Conservation (phyloP, 1,140 invertebrate genomes). For the Pteromalus puparum region DNA sequence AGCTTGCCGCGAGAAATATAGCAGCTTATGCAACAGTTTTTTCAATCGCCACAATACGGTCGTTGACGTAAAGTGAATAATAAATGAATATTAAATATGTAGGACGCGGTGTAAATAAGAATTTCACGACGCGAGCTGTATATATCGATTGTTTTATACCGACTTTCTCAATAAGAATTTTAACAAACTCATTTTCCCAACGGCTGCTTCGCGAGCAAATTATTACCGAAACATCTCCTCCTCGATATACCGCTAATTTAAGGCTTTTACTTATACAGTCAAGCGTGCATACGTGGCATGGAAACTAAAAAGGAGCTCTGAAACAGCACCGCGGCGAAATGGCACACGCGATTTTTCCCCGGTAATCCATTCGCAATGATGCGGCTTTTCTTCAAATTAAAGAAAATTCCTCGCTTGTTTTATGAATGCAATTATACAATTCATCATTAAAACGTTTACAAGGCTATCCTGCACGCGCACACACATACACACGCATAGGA, state of each 20-base stretch:
- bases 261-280: not conserved
- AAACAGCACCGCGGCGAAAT: not conserved
- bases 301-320: not conserved
- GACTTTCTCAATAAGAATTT: not conserved
- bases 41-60: slow-evolving; percentile 9
- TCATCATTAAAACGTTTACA: slow-evolving; percentile 39
- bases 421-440: slow-evolving; percentile 27
- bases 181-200: not conserved
- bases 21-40: slow-evolving; percentile 27
- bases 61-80: slow-evolving; percentile 29
- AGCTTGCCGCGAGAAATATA: not conserved
- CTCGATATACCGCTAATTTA: no score
- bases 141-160: slow-evolving; percentile 12
- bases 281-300: not conserved
- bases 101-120: slow-evolving; percentile 14
- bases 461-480: not conserved
- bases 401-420: slow-evolving; percentile 17
- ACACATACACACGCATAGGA: slow-evolving; percentile 7
- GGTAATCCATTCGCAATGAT: not conserved
- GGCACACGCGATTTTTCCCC: not conserved
- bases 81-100: slow-evolving; percentile 41
- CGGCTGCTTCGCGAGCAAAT: no score
- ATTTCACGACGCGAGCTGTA: not conserved
- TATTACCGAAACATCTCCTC: no score
- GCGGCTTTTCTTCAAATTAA: slow-evolving; percentile 34